These are phyloP conservation scores for Neoniphon sammara DNA, from an alignment of 2,797 vertebrate genomes.

Conservation along the genomic window DNA sequence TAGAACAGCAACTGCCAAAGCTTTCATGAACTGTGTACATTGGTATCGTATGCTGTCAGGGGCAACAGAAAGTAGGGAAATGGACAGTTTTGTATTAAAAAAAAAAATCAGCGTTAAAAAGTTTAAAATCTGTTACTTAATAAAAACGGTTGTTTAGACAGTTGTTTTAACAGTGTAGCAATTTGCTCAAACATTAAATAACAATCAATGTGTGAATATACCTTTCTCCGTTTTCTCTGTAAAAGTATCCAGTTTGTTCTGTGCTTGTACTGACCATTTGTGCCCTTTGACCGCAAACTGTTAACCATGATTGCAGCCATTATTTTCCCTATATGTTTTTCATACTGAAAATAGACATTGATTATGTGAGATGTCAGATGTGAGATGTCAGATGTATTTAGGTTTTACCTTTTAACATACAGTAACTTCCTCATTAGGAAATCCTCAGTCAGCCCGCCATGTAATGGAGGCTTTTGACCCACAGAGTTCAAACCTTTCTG, in stretches of 20 bases:
- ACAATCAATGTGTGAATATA: background rate
- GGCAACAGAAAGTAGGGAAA: no score
- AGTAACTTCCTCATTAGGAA: slow-evolving; percentile 72
- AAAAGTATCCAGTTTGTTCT: slow-evolving; percentile 13
- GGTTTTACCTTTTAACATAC: slow-evolving; percentile 52
- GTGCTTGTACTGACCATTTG: slow-evolving; percentile 11
- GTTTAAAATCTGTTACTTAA: background rate
- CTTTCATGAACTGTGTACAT: no score
- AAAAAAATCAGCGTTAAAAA: no score
- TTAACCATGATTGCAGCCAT: slow-evolving; percentile 52
- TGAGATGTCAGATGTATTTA: slow-evolving; percentile 69
- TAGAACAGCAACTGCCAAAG: no score
- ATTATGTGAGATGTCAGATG: slow-evolving; percentile 69
- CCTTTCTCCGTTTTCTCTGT: slow-evolving; percentile 22
- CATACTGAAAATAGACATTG: slow-evolving; percentile 64
- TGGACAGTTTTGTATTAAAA: no score
- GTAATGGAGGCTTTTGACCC: slow-evolving; percentile 79
- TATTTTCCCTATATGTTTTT: slow-evolving; percentile 46
- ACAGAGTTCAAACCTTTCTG: slow-evolving; percentile 76
- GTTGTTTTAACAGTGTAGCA: background rate
- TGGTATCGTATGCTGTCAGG: no score
- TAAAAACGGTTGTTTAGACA: background rate
- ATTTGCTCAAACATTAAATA: slow-evolving; percentile 10
- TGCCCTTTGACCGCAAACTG: slow-evolving; percentile 58
- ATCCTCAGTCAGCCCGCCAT: slow-evolving; percentile 54